Base-by-base conservation (phyloP, 1,140 invertebrate species). In the Drosophila nigromelanica region DNA sequence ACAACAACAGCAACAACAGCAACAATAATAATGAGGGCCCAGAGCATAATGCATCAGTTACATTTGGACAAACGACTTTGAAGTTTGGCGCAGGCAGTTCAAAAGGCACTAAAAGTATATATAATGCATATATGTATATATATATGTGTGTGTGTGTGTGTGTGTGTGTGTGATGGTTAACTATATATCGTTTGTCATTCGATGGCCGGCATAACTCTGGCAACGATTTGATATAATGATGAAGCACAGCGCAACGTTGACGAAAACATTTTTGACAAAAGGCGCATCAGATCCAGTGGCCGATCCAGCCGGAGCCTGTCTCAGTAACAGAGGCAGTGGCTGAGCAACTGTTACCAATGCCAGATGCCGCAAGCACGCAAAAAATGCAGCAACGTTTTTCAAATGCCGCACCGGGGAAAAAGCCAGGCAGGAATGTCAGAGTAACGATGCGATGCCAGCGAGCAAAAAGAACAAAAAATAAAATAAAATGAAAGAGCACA, bases 371-470 rank as follows among this genome's bases (percentile, higher is more conserved):
- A 79, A 54, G 63, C 75, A 87, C 82, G 76, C 73, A 76, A 87
- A 77, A 87, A 83, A 87, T 89, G 83, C 83, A 70, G 82, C 82
- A 89, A 89, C 76, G 79, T 74, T 87, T 87, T 87, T 82, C 82
- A 87, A 87, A 89, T 87, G 83, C 79, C 79, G 68, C 55, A 54
- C 12, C 47, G 50, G 50, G 37, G 51, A 62, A 73, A 54, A 75
- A 63, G 56, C 54, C 42, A 42, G 62, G 50, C 69, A 52, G 69
- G 76, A 79, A 79, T 79, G 63, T 62, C 70, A 58, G 56, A 71
- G 73, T 60, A 63, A 69, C 37, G 67, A 70, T 63, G 50, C 66
- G 50, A 54, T 61, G 58, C 51, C 63, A 61, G 24, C 11, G 50
- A 48, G 64, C 56, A 40, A 27, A 40, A 60, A 37, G 35, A 56